Percentiles rank a stretch among this genome's conserved stretches.
These are phyloP conservation scores for Catostomus latipinnis DNA, from an alignment of 2,797 vertebrate genomes.

Conservation along the genomic window DNA sequence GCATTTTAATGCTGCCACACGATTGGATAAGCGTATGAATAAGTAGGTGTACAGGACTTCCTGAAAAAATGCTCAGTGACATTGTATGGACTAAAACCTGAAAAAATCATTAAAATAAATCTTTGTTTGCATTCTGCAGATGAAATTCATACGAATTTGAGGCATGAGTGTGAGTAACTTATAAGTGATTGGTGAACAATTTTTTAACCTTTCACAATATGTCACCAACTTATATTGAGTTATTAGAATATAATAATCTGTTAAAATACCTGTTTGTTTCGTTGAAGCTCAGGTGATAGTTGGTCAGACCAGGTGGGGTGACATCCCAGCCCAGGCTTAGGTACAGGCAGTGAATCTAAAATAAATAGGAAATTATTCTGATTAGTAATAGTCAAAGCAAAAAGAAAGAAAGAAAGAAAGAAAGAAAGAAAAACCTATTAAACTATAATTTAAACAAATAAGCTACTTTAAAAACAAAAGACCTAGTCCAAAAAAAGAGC, in stretches of 20 bases:
- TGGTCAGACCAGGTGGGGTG: slow-evolving; percentile 76
- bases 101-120: too few species aligned
- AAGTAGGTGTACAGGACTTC: too few species aligned
- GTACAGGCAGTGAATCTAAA: slow-evolving; percentile 65
- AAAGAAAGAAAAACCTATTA: background rate
- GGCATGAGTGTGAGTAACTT: too few species aligned
- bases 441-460: slow-evolving; percentile 19
- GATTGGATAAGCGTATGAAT: too few species aligned
- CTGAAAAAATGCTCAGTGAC: too few species aligned
- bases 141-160: too few species aligned
- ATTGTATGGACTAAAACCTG: too few species aligned
- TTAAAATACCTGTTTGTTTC: slow-evolving; percentile 87
- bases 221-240: background rate
- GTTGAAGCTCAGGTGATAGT: slow-evolving; percentile 88
- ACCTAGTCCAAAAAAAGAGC: background rate
- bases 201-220: background rate
- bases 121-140: too few species aligned
- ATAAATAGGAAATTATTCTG: slow-evolving; percentile 17
- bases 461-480: slow-evolving; percentile 19
- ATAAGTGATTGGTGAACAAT: too few species aligned
- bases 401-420: background rate
- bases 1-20: too few species aligned
- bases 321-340: slow-evolving; percentile 59
- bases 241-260: background rate
- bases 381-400: slow-evolving; percentile 13